A percentile compares a stretch with the other conserved stretches of the same genome.
Evolutionary conservation across 2,113 vertebrate species (phyloP).

Genomic region (Megaceryle maxima): DNA sequence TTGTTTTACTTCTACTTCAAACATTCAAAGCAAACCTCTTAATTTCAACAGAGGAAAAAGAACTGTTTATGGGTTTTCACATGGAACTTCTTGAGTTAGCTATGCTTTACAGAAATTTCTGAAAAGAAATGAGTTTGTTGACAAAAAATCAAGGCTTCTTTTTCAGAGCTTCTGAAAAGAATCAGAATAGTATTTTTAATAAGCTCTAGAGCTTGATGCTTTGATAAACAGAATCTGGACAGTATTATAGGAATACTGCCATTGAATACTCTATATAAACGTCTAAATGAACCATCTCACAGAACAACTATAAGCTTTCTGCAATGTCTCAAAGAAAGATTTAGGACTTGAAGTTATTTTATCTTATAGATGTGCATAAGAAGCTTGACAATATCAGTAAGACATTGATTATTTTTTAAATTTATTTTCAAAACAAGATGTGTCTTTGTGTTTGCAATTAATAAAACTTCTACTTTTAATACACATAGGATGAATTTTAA

Average conservation of each 20-base stretch:
- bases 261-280: background rate
- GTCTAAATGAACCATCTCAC: background rate
- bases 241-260: background rate
- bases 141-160: background rate
- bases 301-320: background rate
- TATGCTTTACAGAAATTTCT: background rate
- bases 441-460: background rate
- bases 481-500: background rate
- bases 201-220: background rate
- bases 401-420: background rate
- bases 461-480: background rate
- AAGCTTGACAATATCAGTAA: background rate
- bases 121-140: background rate
- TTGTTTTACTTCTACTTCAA: background rate
- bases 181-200: background rate
- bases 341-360: background rate
- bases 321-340: background rate
- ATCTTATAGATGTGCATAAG: background rate
- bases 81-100: background rate
- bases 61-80: background rate
- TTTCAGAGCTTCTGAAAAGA: background rate
- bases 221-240: background rate
- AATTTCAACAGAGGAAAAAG: background rate
- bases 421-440: background rate
- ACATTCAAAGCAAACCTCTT: background rate